Conservation (phyloP, 2,113 vertebrate species). For the Syrrhaptes paradoxus region DNA sequence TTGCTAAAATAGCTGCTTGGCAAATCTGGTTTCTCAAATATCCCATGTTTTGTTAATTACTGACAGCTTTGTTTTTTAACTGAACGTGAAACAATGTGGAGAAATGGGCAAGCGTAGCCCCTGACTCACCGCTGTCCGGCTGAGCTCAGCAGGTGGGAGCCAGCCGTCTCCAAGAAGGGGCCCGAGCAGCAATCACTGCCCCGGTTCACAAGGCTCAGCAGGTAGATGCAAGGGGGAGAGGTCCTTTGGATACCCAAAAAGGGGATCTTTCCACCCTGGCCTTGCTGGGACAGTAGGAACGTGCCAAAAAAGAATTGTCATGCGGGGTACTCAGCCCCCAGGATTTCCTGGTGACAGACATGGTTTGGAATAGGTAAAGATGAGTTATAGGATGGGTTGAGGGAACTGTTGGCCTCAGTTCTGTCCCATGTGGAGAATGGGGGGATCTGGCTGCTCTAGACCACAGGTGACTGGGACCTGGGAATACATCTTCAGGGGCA, state of each 20-base stretch:
- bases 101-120: conserved; percentile 58
- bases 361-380: accelerated
- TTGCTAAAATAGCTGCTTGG: conserved; percentile 73
- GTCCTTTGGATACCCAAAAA: neutral
- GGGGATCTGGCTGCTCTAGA: neutral
- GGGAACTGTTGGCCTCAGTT: neutral
- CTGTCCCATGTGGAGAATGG: neutral
- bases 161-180: conserved; percentile 30
- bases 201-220: neutral
- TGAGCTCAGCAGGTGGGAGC: conserved; percentile 68
- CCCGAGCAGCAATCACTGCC: conserved; percentile 21
- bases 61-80: conserved; percentile 76
- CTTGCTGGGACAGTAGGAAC: neutral
- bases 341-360: neutral
- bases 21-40: conserved; percentile 75
- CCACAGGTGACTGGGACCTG: neutral
- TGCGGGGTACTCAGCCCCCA: neutral
- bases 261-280: neutral
- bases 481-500: neutral
- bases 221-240: neutral
- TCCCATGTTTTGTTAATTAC: conserved; percentile 76
- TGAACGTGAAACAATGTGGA: conserved; percentile 72
- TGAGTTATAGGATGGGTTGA: accelerated
- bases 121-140: conserved; percentile 61
- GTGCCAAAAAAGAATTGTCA: neutral